These are phyloP conservation scores for Romanomermis culicivorax DNA, from an alignment of 2,888 invertebrate genomes.

Conservation along the genomic window DNA sequence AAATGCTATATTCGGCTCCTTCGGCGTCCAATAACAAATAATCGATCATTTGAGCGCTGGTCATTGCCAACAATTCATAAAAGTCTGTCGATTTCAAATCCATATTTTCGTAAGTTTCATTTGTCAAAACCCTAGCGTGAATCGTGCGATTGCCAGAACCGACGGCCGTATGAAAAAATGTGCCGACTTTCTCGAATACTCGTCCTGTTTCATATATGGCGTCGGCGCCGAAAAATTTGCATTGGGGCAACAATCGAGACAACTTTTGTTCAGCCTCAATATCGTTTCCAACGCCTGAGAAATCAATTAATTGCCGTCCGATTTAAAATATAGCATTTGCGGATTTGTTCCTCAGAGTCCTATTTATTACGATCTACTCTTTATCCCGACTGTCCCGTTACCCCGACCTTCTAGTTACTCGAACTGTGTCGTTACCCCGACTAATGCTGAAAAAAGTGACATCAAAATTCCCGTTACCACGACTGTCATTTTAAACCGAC, in stretches of 20 bases:
- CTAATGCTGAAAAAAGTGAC: too few species aligned
- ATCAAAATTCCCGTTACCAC: too few species aligned
- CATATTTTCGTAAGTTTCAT: background rate
- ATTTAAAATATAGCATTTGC: too few species aligned
- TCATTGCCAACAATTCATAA: background rate
- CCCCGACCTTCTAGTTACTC: too few species aligned
- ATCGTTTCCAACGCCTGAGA: background rate
- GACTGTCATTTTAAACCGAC: too few species aligned
- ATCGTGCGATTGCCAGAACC: background rate
- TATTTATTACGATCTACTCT: too few species aligned
- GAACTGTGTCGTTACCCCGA: too few species aligned
- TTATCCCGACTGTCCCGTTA: too few species aligned
- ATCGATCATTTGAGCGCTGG: background rate
- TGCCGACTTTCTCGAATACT: background rate
- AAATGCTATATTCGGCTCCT: background rate
- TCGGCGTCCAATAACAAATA: background rate
- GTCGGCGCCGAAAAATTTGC: background rate
- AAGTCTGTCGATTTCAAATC: background rate
- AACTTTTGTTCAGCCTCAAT: background rate
- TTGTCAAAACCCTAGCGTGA: background rate
- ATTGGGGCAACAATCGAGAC: background rate
- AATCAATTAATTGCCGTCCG: too few species aligned
- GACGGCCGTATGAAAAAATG: background rate
- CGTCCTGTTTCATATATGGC: background rate
- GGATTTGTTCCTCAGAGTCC: too few species aligned